A percentile compares a stretch with the other conserved stretches of the same genome.
Conservation (phyloP, 2,888 invertebrate genomes). For the Sycophila texana region DNA sequence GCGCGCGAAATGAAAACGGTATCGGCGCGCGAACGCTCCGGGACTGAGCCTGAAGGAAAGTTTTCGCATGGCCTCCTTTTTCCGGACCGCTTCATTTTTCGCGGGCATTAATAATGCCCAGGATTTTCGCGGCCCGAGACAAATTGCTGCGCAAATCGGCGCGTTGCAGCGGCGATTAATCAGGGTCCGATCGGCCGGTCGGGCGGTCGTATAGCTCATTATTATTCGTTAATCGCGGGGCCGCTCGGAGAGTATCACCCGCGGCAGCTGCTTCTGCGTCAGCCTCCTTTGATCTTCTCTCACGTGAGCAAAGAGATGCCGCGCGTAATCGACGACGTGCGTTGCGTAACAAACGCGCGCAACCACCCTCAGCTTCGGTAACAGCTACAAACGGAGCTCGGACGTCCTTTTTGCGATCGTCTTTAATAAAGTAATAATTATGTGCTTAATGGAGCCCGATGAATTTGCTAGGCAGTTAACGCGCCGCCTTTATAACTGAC, state of each 20-base stretch:
- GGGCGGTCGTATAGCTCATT: constrained; percentile 57
- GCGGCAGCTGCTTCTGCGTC: not conserved
- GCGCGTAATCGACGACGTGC: constrained; percentile 39
- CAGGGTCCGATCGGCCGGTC: constrained; percentile 57
- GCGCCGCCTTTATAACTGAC: not conserved
- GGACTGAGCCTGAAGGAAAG: not conserved
- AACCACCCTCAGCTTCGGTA: constrained; percentile 12
- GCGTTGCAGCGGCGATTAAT: constrained; percentile 54
- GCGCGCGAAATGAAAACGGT: not conserved
- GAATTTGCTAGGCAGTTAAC: constrained; percentile 31
- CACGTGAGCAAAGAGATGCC: constrained; percentile 17
- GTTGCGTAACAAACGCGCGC: constrained; percentile 27
- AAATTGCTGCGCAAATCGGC: constrained; percentile 53
- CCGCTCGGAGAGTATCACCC: constrained; percentile 30
- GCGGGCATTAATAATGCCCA: constrained; percentile 57
- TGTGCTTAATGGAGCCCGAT: constrained; percentile 28
- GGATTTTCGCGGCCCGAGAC: constrained; percentile 36
- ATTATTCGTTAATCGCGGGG: constrained; percentile 60
- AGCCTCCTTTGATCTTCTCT: constrained; percentile 33
- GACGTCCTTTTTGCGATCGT: not conserved
- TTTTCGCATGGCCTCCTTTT: constrained; percentile 22
- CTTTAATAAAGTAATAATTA: constrained; percentile 41
- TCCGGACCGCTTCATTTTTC: constrained; percentile 27
- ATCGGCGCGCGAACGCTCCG: not conserved
- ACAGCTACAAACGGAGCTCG: not conserved